Percentiles rank a stretch among this genome's conserved stretches.
Evolutionary conservation across 2,888 invertebrate genomes (phyloP).

Genomic region (Slavum lentiscoides): DNA sequence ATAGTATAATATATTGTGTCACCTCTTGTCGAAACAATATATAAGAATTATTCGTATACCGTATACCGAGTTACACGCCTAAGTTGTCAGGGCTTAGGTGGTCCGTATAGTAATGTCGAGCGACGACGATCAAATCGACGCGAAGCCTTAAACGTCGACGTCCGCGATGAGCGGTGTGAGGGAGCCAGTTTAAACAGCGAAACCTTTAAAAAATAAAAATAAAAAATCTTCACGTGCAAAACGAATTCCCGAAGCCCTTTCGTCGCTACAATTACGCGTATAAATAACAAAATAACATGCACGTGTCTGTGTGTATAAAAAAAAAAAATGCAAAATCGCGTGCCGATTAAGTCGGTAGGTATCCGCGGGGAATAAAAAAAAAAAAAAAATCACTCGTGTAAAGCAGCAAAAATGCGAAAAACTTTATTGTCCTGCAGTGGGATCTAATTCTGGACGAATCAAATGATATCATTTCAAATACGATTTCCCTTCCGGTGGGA

Average conservation of each 20-base stretch:
- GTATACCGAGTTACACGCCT: too few species aligned
- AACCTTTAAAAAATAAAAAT: constrained; percentile 6
- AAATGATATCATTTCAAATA: too few species aligned
- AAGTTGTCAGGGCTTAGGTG: too few species aligned
- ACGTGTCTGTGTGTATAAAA: not conserved
- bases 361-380: not conserved
- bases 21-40: constrained; percentile 41
- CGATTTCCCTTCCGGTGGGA: too few species aligned
- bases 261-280: not conserved
- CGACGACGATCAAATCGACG: constrained; percentile 8
- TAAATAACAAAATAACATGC: not conserved
- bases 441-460: too few species aligned
- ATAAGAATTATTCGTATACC: not conserved
- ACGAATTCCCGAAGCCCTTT: constrained; percentile 30
- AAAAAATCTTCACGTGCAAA: constrained; percentile 6
- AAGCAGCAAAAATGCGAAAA: too few species aligned
- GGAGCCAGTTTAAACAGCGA: constrained; percentile 33
- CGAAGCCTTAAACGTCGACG: constrained; percentile 36
- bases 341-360: constrained; percentile 14
- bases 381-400: too few species aligned
- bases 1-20: constrained; percentile 34
- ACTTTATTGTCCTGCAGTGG: too few species aligned
- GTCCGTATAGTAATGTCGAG: too few species aligned
- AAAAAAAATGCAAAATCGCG: not conserved
- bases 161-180: too few species aligned